Percentiles rank a stretch among this genome's conserved stretches.
Conservation (phyloP, 2,888 invertebrate species). For the Tetragnatha montana region DNA sequence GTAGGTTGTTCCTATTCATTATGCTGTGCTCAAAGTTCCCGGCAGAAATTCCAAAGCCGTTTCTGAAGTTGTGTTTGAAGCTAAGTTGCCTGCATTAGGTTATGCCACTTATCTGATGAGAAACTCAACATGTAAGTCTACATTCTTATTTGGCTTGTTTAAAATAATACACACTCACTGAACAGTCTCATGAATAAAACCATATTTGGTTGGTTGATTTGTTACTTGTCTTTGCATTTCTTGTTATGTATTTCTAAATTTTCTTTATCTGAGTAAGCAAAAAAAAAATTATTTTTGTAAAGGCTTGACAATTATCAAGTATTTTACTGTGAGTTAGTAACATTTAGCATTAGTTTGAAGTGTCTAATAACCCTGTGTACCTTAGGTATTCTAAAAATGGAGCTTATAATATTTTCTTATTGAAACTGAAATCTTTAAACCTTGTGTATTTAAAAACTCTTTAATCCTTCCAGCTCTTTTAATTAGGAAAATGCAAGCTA, state of each 20-base stretch:
- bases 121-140: slow-evolving; percentile 59
- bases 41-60: slow-evolving; percentile 82
- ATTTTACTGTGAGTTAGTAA: neutral
- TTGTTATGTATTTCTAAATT: too few species aligned
- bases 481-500: slow-evolving; percentile 10
- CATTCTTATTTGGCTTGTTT: neutral
- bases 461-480: slow-evolving; percentile 13
- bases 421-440: too few species aligned
- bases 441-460: neutral
- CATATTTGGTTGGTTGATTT: too few species aligned
- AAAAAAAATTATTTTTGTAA: neutral
- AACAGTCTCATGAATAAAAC: too few species aligned
- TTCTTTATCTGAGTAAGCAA: too few species aligned
- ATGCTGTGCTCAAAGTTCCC: slow-evolving; percentile 79
- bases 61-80: slow-evolving; percentile 84
- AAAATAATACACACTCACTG: too few species aligned
- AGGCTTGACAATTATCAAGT: neutral
- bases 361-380: neutral
- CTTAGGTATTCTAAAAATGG: neutral
- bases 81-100: slow-evolving; percentile 80
- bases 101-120: slow-evolving; percentile 75
- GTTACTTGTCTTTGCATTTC: too few species aligned
- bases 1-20: slow-evolving; percentile 80
- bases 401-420: too few species aligned
- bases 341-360: neutral